Evolutionary conservation across 2,888 invertebrate species (phyloP), one percentile per base, ranked within the genome.

Genomic region (Oligia strigilis): DNA sequence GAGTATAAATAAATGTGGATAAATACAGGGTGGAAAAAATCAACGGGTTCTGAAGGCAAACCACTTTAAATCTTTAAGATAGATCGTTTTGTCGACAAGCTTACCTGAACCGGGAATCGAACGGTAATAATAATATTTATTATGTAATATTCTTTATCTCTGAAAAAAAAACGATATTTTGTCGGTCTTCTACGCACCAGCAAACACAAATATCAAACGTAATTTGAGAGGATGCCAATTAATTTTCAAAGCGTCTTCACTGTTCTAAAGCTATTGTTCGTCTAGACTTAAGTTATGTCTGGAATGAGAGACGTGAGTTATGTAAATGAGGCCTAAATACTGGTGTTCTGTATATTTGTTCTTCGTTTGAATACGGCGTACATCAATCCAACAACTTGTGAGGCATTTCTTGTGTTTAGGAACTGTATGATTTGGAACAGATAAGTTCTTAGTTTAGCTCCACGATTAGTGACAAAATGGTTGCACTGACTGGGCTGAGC

Each of bases 221-320:
- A 60, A 84, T 80, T 80, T 72, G 55, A 72, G 65, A 43, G 49
- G 49, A 80, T 77, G 74, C 75, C 87, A 84, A 87, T 82, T 82
- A 78, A 80, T 66, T 78, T 72, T 36, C 76, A 78, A 78, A 67
- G 60, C 46, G 52, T 64, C 55, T 67, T 52, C 70, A 80, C 78
- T 80, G 82, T 82, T 82, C 66, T 49, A 67, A 67, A 72, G 69
- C 76, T 71, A 73, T 80, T 75, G 80, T 85, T 80, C 77, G 80
- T 73, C 85, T 84, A 80, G 80, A 80, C 76, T 78, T 73, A n/a
- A 85, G 72, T 78, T 75, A 77, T 74, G 86, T 62, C 76, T 78
- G 64, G 66, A 76, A 58, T 67, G 72, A 75, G 46, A 72, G 52
- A 75, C 72, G 78, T 64, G 62, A 78, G 82, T 85, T 75, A 84